phyloP scores from a whole-genome alignment of 2,113 vertebrate species.

The Arothron firmamentum region DNA sequence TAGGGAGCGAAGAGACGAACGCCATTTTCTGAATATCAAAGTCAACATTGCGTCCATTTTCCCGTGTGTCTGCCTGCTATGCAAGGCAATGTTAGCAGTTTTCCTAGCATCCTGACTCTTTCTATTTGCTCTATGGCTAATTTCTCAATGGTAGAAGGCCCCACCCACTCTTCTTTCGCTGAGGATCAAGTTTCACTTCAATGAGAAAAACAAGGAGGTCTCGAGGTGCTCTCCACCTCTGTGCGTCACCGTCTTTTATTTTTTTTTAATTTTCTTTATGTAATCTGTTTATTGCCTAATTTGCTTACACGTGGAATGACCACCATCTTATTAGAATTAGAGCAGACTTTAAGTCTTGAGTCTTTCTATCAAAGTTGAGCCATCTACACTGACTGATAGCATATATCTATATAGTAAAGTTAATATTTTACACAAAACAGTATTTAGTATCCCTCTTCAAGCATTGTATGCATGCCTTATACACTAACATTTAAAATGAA shows the following conservation, averaged over 20 bases:
- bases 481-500: no score
- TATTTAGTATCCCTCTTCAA: no score
- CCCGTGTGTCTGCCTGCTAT: no score
- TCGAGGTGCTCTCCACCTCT: background rate
- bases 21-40: conserved; percentile 70
- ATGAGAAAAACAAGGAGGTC: conserved; percentile 74
- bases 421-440: no score
- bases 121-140: no score
- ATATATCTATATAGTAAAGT: no score
- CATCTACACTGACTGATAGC: no score
- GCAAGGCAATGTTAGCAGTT: background rate
- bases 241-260: conserved; percentile 3
- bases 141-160: no score
- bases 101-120: background rate
- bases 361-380: no score
- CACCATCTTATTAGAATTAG: no score
- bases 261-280: background rate
- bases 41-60: conserved; percentile 24
- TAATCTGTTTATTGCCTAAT: background rate
- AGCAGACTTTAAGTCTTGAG: no score
- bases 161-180: background rate
- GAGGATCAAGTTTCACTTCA: conserved; percentile 50
- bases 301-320: background rate
- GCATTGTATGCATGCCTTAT: no score
- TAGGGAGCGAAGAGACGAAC: conserved; percentile 35